These are phyloP conservation scores for Nebria brevicollis DNA, from an alignment of 2,888 invertebrate genomes.

Conservation along the genomic window DNA sequence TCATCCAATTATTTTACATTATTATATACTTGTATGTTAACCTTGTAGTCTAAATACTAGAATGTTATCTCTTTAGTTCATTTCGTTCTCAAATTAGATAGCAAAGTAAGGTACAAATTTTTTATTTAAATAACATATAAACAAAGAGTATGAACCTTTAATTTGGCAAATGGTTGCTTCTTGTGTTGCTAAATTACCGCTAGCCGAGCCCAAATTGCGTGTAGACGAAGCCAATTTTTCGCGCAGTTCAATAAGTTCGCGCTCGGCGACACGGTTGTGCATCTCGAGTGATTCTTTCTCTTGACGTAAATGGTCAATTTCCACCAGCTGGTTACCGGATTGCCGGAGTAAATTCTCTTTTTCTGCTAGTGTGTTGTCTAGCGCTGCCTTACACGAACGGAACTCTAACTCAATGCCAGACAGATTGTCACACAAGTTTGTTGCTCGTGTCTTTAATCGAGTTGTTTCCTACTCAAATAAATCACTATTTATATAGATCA, in stretches of 20 bases:
- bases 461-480: conserved; percentile 58
- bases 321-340: conserved; percentile 75
- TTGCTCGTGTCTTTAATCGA: conserved; percentile 61
- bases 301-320: conserved; percentile 77
- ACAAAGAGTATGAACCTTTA: conserved; percentile 65
- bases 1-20: background rate
- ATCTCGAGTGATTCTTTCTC: conserved; percentile 81
- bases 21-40: background rate
- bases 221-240: conserved; percentile 74
- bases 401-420: conserved; percentile 73
- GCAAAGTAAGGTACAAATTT: too few relatives aligned
- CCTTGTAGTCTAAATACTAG: background rate
- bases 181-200: conserved; percentile 75
- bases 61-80: background rate
- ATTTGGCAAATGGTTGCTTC: conserved; percentile 75
- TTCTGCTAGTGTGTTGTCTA: conserved; percentile 73
- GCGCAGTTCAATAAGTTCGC: conserved; percentile 75
- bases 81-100: too few relatives aligned
- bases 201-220: conserved; percentile 73
- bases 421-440: conserved; percentile 70
- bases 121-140: background rate
- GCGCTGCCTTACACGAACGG: conserved; percentile 72
- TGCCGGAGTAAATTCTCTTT: conserved; percentile 81
- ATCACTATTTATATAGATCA: background rate
- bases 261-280: conserved; percentile 77